Evolutionary conservation across 1,140 invertebrate species (phyloP), one percentile per base, ranked within the genome.

Genomic region (Trichonephila clavipes): DNA sequence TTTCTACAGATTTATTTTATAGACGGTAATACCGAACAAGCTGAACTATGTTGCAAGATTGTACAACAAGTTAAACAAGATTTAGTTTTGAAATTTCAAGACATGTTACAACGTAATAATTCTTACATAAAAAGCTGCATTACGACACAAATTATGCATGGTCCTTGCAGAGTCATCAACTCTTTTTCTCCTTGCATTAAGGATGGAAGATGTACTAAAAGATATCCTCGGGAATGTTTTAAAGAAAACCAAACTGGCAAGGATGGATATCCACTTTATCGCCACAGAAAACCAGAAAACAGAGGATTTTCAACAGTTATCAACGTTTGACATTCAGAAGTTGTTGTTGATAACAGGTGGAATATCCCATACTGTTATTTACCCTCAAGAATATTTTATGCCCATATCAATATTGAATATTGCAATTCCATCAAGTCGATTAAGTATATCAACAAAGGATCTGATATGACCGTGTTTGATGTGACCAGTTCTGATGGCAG

Each of bases 321-420:
- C 1, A 21, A 51, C n/a, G 40, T 72, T 8, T 10, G 24, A 58
- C 1, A 21, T 10, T 40, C 12, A 4, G n/a, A 88, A 16, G 19
- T 82, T 18, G 28, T 19, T 18, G 21, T 44, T 40, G 77, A 82
- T 82, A 82, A 82, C 28, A 14, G 40, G 62, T 95, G 93, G 94
- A 59, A 18, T 95, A 1, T 92, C 95, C 14, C 95, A 94, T 18
- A 94, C 95, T 95, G 12, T 85, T n/a, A n/a, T n/a, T n/a, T n/a
- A n/a, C n/a, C n/a, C n/a, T n/a, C 86, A 12, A 66, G 87, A 51
- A 94, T 81, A 18, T 95, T 94, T 28, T 44, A 95, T 21, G 82
- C 92, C 14, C 95, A 95, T 58, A 95, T 95, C 0, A 95, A 95
- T 81, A 92, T 95, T 0, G 95, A 95, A 94, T 88, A 94, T 72